Evolutionary conservation across 2,113 vertebrate genomes (phyloP).

Genomic region (Thomomys bottae): DNA sequence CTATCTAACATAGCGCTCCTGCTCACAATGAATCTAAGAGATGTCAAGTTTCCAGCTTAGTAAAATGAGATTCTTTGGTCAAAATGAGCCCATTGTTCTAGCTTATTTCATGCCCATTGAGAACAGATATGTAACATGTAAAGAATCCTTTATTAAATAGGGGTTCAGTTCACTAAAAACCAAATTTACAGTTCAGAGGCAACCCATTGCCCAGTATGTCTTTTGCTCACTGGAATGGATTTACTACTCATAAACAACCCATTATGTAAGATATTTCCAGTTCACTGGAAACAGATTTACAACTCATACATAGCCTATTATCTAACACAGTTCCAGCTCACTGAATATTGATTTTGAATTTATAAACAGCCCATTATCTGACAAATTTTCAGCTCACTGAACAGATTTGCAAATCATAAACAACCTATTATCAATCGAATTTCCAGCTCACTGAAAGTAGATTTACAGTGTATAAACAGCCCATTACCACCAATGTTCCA

Average conservation of each 20-base stretch:
- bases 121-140: slow-evolving; percentile 75
- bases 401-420: slow-evolving; percentile 91
- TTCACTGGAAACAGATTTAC: slow-evolving; percentile 88
- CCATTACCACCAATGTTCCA: slow-evolving; percentile 83
- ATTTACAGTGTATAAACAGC: slow-evolving; percentile 87
- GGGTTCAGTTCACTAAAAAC: slow-evolving; percentile 82
- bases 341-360: slow-evolving; percentile 89
- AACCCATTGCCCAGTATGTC: slow-evolving; percentile 84
- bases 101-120: slow-evolving; percentile 48
- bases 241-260: slow-evolving; percentile 83
- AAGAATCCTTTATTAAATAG: slow-evolving; percentile 78
- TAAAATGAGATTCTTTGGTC: slow-evolving; percentile 68
- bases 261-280: slow-evolving; percentile 84
- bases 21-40: slow-evolving; percentile 53
- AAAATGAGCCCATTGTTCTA: slow-evolving; percentile 59
- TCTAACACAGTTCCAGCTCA: slow-evolving; percentile 87
- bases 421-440: slow-evolving; percentile 88
- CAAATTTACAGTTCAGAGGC: slow-evolving; percentile 85
- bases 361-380: slow-evolving; percentile 87
- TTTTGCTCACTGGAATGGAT: slow-evolving; percentile 76
- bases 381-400: slow-evolving; percentile 88
- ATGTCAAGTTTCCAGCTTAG: slow-evolving; percentile 47
- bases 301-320: slow-evolving; percentile 85
- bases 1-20: slow-evolving; percentile 41
- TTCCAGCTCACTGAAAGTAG: slow-evolving; percentile 86